A percentile compares a stretch with the other conserved stretches of the same genome.
Conservation (phyloP, 2,113 vertebrate species). For the Pseudopodoces humilis region DNA sequence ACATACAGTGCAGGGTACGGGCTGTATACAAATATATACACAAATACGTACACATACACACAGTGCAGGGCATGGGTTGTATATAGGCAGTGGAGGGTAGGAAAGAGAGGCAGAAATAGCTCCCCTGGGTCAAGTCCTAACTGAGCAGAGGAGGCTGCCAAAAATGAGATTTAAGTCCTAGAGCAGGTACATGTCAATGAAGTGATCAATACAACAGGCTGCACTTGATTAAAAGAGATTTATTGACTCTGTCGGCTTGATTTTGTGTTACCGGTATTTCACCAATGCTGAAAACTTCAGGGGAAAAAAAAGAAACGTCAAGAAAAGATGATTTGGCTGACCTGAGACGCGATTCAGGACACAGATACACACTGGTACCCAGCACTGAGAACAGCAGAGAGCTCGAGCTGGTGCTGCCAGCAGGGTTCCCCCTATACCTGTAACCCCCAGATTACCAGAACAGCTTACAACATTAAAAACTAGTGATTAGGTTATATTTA, state of each 20-base stretch:
- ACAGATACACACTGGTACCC: accelerated
- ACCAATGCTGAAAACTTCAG: neutral
- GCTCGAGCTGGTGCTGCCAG: accelerated
- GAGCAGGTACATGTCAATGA: accelerated
- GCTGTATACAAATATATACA: neutral
- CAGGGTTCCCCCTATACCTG: accelerated
- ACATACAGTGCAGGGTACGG: neutral
- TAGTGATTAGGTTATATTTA: neutral
- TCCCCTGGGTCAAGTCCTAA: accelerated
- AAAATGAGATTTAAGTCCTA: no score
- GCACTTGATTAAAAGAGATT: no score
- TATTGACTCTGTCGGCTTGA: neutral
- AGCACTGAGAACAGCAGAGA: neutral
- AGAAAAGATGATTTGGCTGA: neutral
- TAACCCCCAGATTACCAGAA: neutral
- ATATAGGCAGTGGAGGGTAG: accelerated
- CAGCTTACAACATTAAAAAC: neutral
- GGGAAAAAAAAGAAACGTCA: accelerated
- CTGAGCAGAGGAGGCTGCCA: accelerated
- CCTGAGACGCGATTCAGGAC: neutral
- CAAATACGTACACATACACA: neutral
- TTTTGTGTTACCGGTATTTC: neutral
- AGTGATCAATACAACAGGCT: neutral
- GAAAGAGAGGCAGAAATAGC: neutral
- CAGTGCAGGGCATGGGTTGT: neutral